A percentile compares a stretch with the other conserved stretches of the same genome.
Evolutionary conservation across 2,113 vertebrate genomes (phyloP).

Genomic region (Stigmatopora nigra): DNA sequence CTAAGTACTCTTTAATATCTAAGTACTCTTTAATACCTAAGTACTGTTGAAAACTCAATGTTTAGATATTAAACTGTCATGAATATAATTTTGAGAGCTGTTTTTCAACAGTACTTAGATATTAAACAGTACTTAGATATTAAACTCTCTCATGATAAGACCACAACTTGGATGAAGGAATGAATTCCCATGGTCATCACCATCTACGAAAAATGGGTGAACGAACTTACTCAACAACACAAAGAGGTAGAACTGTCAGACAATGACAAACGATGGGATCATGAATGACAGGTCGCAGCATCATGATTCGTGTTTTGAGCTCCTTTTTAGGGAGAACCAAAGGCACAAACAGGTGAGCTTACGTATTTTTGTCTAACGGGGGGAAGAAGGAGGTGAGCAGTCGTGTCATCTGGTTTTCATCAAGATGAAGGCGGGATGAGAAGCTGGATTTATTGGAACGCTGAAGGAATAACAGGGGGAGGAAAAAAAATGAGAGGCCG

Average conservation of each 20-base stretch:
- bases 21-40: too few relatives aligned
- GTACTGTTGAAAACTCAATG: too few relatives aligned
- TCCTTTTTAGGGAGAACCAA: background rate
- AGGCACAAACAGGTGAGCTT: conserved; percentile 39
- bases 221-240: background rate
- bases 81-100: too few relatives aligned
- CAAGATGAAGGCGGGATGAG: conserved; percentile 37
- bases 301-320: background rate
- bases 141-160: too few relatives aligned
- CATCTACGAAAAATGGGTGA: background rate
- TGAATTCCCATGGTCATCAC: background rate
- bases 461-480: conserved; percentile 44
- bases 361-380: conserved; percentile 19
- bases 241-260: background rate
- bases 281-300: background rate
- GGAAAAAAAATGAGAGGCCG: conserved; percentile 43
- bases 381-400: conserved; percentile 3
- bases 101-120: too few relatives aligned
- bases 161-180: too few relatives aligned
- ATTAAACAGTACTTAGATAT: too few relatives aligned
- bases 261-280: background rate
- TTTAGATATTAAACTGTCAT: too few relatives aligned
- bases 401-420: conserved; percentile 56
- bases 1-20: too few relatives aligned
- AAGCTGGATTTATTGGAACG: conserved; percentile 41